phyloP scores from a whole-genome alignment of 1,140 invertebrate genomes.

The Doryteuthis pealeii region DNA sequence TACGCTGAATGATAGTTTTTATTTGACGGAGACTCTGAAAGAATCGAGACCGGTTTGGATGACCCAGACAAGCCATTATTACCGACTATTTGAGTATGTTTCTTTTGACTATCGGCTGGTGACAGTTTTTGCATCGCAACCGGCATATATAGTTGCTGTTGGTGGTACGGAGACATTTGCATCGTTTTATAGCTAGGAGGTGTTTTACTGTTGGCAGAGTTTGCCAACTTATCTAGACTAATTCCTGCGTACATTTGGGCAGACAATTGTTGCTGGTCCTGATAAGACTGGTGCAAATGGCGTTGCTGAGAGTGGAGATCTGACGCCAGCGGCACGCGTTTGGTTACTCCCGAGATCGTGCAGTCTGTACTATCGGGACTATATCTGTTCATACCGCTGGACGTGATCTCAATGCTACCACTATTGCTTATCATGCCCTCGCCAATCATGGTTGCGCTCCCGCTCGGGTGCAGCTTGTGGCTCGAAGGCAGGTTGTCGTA shows the following conservation, averaged over 20 bases:
- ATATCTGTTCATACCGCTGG: not conserved
- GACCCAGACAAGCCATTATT: too few relatives aligned
- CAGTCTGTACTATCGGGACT: constrained; percentile 7
- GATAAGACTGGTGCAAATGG: not conserved
- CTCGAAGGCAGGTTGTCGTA: not conserved
- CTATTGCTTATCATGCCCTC: too few relatives aligned
- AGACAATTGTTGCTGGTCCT: not conserved
- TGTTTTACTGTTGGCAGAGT: too few relatives aligned
- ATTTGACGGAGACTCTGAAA: not conserved
- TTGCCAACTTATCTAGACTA: too few relatives aligned
- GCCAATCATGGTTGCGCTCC: too few relatives aligned
- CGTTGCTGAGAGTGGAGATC: not conserved
- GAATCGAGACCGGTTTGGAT: too few relatives aligned
- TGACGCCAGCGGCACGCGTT: not conserved
- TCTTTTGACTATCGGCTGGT: too few relatives aligned
- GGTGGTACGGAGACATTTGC: not conserved
- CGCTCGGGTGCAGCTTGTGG: not conserved
- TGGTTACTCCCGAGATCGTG: not conserved
- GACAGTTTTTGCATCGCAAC: too few relatives aligned
- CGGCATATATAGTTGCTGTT: not conserved
- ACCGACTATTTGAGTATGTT: too few relatives aligned
- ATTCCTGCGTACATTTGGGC: not conserved
- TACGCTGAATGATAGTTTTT: not conserved
- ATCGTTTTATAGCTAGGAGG: too few relatives aligned
- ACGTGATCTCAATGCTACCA: not conserved